phyloP scores from a whole-genome alignment of 2,113 vertebrate species.

The Archilochus colubris region DNA sequence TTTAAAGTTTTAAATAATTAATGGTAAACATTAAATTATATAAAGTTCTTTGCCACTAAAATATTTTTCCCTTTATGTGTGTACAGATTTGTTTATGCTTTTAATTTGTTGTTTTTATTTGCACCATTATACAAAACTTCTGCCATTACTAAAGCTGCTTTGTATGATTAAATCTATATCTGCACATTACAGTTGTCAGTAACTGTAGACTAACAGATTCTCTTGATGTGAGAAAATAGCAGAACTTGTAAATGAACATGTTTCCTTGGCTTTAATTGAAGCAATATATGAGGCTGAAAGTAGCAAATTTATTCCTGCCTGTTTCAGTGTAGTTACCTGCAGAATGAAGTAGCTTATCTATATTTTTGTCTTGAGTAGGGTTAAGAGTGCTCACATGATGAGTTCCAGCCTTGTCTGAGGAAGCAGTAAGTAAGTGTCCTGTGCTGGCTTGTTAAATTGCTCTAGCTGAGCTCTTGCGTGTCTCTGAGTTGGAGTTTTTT shows the following conservation, averaged over 20 bases:
- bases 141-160: background rate
- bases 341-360: background rate
- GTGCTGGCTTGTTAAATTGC: background rate
- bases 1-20: background rate
- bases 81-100: background rate
- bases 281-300: background rate
- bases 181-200: background rate
- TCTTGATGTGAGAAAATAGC: background rate
- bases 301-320: background rate
- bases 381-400: background rate
- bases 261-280: background rate
- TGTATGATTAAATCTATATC: background rate
- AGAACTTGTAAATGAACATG: background rate
- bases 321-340: background rate
- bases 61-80: background rate
- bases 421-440: background rate
- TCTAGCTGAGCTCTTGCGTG: background rate
- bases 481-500: background rate
- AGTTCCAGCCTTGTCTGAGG: background rate
- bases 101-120: background rate
- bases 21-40: background rate
- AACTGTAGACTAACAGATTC: background rate
- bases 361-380: background rate
- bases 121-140: background rate
- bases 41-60: background rate